phyloP scores from a whole-genome alignment of 2,888 invertebrate species.

The Synergus umbraculus region DNA sequence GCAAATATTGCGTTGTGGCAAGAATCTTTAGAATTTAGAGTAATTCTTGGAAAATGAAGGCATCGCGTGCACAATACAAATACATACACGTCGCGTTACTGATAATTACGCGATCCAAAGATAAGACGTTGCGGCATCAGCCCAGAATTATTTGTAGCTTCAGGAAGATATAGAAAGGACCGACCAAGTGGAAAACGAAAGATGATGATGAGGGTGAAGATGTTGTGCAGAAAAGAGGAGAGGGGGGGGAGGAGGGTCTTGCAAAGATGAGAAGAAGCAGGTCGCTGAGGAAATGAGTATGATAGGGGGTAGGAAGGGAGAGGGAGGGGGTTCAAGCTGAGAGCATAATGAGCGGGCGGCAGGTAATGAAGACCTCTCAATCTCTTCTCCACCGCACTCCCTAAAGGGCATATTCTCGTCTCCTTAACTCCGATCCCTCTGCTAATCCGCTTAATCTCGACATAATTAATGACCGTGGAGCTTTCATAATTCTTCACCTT shows the following conservation, averaged over 20 bases:
- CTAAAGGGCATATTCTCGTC: conserved; percentile 58
- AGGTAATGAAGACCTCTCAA: conserved; percentile 73
- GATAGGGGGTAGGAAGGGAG: not conserved
- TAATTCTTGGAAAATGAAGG: not conserved
- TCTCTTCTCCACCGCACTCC: conserved; percentile 62
- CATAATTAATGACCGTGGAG: conserved; percentile 66
- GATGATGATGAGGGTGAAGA: conserved; percentile 9
- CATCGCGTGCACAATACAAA: conserved; percentile 5
- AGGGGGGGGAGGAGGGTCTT: not conserved
- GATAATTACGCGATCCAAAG: not conserved
- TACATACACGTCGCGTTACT: not conserved
- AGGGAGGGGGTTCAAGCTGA: conserved; percentile 65
- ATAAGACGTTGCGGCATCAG: not conserved
- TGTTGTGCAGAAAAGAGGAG: not conserved
- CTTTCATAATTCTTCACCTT: conserved; percentile 62
- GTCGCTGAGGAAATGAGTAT: conserved; percentile 1
- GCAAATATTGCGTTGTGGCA: not conserved
- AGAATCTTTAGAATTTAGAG: not conserved
- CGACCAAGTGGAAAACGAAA: not conserved
- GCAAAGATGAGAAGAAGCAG: conserved; percentile 47
- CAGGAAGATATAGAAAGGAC: not conserved
- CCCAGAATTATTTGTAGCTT: not conserved
- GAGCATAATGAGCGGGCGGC: conserved; percentile 71
- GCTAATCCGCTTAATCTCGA: conserved; percentile 65
- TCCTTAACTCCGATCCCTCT: conserved; percentile 58